Percentiles rank a stretch among this genome's conserved stretches.
These are phyloP conservation scores for Hippocampus guttulatus DNA, from an alignment of 2,113 vertebrate genomes.

Conservation along the genomic window DNA sequence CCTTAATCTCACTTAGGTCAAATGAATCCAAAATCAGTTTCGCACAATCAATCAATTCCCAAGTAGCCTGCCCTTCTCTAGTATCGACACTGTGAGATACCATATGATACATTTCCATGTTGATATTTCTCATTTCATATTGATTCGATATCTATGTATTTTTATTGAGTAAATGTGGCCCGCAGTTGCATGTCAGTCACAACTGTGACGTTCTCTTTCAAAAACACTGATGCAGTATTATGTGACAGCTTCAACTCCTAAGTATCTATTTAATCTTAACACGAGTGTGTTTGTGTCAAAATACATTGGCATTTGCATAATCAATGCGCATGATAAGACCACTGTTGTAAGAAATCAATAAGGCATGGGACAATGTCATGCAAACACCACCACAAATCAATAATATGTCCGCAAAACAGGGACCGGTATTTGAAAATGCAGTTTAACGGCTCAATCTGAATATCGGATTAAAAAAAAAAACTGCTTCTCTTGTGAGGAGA, in stretches of 20 bases:
- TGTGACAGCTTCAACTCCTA: background rate
- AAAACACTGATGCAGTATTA: background rate
- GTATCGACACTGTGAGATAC: too few relatives aligned
- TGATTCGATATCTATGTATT: too few relatives aligned
- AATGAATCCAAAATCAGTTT: too few relatives aligned
- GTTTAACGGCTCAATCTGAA: background rate
- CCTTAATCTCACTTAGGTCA: too few relatives aligned
- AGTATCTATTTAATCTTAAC: background rate
- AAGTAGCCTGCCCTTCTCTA: too few relatives aligned
- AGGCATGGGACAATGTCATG: conserved; percentile 5
- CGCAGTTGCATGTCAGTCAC: background rate
- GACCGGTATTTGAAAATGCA: background rate
- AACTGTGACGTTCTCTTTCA: background rate
- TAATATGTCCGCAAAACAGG: background rate
- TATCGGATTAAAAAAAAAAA: background rate
- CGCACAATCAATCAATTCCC: too few relatives aligned
- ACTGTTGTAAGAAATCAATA: background rate
- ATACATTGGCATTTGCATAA: background rate
- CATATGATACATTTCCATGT: too few relatives aligned
- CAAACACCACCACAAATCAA: conserved; percentile 6
- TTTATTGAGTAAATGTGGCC: background rate
- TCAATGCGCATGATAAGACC: background rate
- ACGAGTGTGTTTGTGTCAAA: background rate
- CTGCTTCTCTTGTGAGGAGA: background rate
- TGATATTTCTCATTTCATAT: too few relatives aligned